Base-by-base conservation (phyloP, 2,888 invertebrate species). In the Ferrisia virgata region DNA sequence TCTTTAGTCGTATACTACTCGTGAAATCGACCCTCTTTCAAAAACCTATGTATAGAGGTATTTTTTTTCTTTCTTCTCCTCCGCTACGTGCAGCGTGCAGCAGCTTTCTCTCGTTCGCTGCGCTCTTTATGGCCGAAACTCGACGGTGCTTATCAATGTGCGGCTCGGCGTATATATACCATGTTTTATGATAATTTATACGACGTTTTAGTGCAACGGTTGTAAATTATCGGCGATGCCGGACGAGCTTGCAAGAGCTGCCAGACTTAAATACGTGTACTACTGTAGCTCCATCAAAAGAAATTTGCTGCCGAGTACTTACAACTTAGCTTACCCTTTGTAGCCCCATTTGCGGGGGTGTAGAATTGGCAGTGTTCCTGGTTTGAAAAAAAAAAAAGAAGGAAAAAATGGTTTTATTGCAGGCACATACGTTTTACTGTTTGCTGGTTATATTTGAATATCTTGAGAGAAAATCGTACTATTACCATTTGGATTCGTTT, bases 161-260 rank as follows among this genome's bases (percentile, higher is more conserved):
- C 58, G 72, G 33, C 18, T 72, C 72, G 33, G 36, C 36, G 18
- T 76, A 11, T n/a, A n/a, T n/a, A n/a, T 18, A 36, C 36, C 36
- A 2, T 36, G n/a, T 76, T 76, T 76, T 76, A 76, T 76, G 72
- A 76, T 76, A 76, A 76, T 76, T 76, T 76, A 76, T 76, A 33
- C 36, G 36, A 76, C 72, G 72, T 76, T 76, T 76, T 76, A 76
- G 72, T 36, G 72, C 72, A 76, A 33, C 72, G 33, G 72, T 76
- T 76, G 72, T 76, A 76, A 76, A 76, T 76, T 76, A 76, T 76
- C 72, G 69, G 25, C 33, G 69, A 13, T 2, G 69, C 31, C n/a
- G 64, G 28, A 64, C 28, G 43, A 58, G 22, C 25, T 58, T 15
- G 28, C n/a, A 28, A 64, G 64, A 28, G 22, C 22, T 11, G 64